Conservation (phyloP, 2,888 invertebrate genomes). For the Mythimna pallens region DNA sequence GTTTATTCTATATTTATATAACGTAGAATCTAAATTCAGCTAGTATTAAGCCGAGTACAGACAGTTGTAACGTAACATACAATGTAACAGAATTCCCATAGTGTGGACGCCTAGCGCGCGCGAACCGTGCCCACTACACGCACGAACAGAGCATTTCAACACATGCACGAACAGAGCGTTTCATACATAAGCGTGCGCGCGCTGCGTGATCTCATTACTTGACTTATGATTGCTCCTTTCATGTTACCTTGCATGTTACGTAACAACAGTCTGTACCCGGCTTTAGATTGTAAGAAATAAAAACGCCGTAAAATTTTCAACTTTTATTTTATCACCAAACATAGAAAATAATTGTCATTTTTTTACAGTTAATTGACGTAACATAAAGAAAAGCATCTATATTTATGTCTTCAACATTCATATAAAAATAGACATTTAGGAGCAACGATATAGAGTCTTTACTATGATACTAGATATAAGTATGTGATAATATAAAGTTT, state of each 20-base stretch:
- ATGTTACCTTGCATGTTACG: too few species aligned
- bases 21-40: constrained; percentile 1
- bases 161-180: too few species aligned
- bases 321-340: constrained; percentile 67
- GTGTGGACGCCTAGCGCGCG: too few species aligned
- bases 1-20: constrained; percentile 11
- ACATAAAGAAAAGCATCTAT: constrained; percentile 62
- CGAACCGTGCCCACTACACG: too few species aligned
- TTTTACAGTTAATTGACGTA: constrained; percentile 74
- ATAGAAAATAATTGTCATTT: constrained; percentile 68
- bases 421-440: constrained; percentile 80
- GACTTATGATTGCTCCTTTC: too few species aligned
- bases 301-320: constrained; percentile 44
- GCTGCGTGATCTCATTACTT: too few species aligned
- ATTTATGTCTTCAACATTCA: constrained; percentile 69
- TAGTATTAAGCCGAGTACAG: too few species aligned
- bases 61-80: too few species aligned
- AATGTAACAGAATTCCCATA: too few species aligned
- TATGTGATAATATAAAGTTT: neutral
- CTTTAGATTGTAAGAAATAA: constrained; percentile 32
- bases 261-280: too few species aligned
- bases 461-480: constrained; percentile 36
- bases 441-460: constrained; percentile 51
- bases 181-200: too few species aligned
- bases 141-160: too few species aligned